A percentile compares a stretch with the other conserved stretches of the same genome.
phyloP scores from a whole-genome alignment of 2,888 invertebrate species.

The Lepidochrysops patricia region DNA sequence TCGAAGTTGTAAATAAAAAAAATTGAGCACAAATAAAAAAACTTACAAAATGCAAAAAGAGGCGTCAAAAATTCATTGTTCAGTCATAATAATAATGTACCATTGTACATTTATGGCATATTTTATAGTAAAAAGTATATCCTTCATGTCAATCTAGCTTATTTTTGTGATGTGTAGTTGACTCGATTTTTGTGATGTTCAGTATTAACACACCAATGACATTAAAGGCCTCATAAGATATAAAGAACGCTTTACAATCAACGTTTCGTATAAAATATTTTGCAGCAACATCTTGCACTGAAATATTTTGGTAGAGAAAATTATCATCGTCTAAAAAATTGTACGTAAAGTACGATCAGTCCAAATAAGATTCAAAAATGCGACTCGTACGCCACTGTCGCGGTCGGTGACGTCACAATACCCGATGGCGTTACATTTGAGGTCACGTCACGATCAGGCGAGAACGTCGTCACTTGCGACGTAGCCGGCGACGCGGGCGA shows the following conservation, averaged over 20 bases:
- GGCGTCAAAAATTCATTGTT: constrained; percentile 16
- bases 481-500: not conserved
- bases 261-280: not conserved
- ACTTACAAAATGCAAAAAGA: constrained; percentile 24
- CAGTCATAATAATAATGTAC: constrained; percentile 11
- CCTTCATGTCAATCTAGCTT: not conserved
- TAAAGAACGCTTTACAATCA: not conserved
- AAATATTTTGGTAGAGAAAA: not conserved
- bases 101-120: constrained; percentile 5
- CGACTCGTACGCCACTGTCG: constrained; percentile 39
- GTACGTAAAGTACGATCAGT: not conserved
- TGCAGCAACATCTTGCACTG: not conserved
- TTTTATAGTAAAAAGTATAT: not conserved
- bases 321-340: not conserved
- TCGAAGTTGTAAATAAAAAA: constrained; percentile 13
- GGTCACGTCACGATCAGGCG: not conserved
- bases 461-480: not conserved
- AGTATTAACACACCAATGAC: not conserved
- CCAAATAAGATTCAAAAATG: constrained; percentile 34
- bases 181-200: not conserved
- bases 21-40: constrained; percentile 27
- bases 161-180: not conserved
- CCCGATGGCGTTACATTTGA: not conserved
- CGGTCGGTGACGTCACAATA: not conserved
- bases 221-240: not conserved